phyloP scores from a whole-genome alignment of 2,888 invertebrate genomes.

The Busseola fusca region DNA sequence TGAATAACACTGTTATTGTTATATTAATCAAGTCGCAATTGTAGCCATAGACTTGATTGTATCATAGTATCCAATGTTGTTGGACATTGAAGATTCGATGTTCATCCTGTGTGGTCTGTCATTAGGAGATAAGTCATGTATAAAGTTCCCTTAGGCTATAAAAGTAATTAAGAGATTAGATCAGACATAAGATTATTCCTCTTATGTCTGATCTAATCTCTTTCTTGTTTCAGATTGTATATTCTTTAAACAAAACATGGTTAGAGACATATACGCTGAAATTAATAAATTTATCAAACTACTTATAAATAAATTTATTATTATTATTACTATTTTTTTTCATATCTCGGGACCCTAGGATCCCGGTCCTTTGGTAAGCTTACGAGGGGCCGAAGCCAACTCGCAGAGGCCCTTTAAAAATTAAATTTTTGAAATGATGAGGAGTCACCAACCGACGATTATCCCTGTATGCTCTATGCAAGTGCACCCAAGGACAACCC shows the following conservation, averaged over 20 bases:
- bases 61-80: slow-evolving; percentile 6
- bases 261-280: neutral
- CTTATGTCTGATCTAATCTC: too few species aligned
- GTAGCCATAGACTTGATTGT: slow-evolving; percentile 11
- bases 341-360: too few species aligned
- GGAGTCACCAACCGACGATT: too few species aligned
- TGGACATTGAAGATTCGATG: slow-evolving; percentile 12
- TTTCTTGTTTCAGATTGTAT: slow-evolving; percentile 1
- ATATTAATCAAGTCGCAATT: slow-evolving; percentile 34
- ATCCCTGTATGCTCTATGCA: too few species aligned
- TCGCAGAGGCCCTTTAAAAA: too few species aligned
- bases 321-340: too few species aligned
- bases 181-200: slow-evolving; percentile 17
- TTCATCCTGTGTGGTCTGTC: slow-evolving; percentile 34
- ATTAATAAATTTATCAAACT: too few species aligned
- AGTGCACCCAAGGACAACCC: too few species aligned
- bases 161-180: slow-evolving; percentile 33
- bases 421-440: too few species aligned
- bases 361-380: too few species aligned
- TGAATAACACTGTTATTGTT: slow-evolving; percentile 49
- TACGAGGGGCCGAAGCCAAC: too few species aligned
- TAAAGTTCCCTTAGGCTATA: slow-evolving; percentile 29
- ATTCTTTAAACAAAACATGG: neutral
- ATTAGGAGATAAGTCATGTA: neutral
- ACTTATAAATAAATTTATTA: too few species aligned